Evolutionary conservation across 2,797 vertebrate genomes (phyloP), one percentile per base, ranked within the genome.

Genomic region (Diplodus puntazzo): DNA sequence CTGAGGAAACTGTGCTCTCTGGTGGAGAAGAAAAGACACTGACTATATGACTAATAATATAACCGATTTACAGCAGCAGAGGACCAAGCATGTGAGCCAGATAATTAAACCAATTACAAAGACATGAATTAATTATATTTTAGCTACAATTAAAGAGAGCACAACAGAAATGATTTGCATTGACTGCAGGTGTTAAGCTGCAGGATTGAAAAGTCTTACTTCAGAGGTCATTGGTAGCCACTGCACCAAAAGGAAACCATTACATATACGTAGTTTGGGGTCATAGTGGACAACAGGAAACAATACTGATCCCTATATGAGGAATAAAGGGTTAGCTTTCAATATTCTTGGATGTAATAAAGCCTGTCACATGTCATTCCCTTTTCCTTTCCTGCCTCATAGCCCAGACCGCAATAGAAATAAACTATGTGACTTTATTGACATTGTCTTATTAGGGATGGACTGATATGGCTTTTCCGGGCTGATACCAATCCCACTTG

Each of bases 1-100:
- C 48, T 77, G 39, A 43, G 77, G 55, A 53, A 81, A 84, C 16
- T 62, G 23, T 62, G 76, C 82, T 73, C 69, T 83, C 81, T 90
- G 39, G 69, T 88, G 83, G 73, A 80, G 14, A 83, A 5, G 12
- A 64, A 42, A 55, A 62, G 49, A 30, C 62, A 68, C 20, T 62
- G 13, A 57, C 39, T 30, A 13, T 63, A 17, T 68, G 54, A 60
- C 20, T 12, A 30, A 17, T 45, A 43, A 18, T 11, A 11, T 2
- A 69, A 58, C 21, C 2, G 27, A 39, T 61, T 18, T 50, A 18
- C 46, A 49, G 46, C 17, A 18, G 5, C 11, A 60, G 12, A 57
- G 25, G 13, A 54, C 13, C 13, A 8, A 13, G 11, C 11, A 62
- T 18, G 11, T 23, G 14, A 42, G 34, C 9, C 9, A 9, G 17